Percentiles rank a stretch among this genome's conserved stretches.
These are phyloP conservation scores for Tanypteryx hageni DNA, from an alignment of 2,888 invertebrate species.

Conservation along the genomic window DNA sequence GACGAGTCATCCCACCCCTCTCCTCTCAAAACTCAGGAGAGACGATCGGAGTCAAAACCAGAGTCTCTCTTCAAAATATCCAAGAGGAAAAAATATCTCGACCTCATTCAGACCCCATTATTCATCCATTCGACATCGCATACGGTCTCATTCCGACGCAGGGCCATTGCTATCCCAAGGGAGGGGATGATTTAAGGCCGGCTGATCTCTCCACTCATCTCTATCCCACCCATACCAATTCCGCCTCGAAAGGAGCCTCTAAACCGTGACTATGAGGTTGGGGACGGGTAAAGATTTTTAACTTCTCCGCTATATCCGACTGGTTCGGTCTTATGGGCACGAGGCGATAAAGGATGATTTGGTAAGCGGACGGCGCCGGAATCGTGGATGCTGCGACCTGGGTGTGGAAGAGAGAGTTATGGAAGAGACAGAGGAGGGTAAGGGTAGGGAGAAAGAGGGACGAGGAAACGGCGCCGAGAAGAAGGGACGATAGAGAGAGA, in stretches of 20 bases:
- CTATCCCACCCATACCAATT: neutral
- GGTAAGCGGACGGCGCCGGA: slow-evolving; percentile 6
- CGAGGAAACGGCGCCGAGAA: neutral
- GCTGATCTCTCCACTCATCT: neutral
- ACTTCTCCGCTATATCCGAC: neutral
- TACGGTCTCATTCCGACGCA: slow-evolving; percentile 39
- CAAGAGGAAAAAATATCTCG: slow-evolving; percentile 7
- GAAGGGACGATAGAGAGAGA: neutral
- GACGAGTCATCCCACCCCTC: neutral
- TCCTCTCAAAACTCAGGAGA: neutral
- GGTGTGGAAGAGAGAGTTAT: neutral
- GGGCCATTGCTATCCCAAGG: slow-evolving; percentile 12
- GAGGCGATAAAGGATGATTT: slow-evolving; percentile 25
- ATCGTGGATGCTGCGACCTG: neutral
- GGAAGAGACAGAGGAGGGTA: no score
- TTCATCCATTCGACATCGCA: slow-evolving; percentile 41
- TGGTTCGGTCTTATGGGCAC: neutral
- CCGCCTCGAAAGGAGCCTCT: neutral
- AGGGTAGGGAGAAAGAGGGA: neutral
- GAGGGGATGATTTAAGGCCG: slow-evolving; percentile 28
- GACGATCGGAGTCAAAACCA: slow-evolving; percentile 14
- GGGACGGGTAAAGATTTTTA: neutral
- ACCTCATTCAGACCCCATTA: slow-evolving; percentile 27
- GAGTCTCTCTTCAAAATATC: slow-evolving; percentile 14
- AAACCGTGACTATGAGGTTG: neutral